A percentile compares a stretch with the other conserved stretches of the same genome.
Conservation (phyloP, 1,140 invertebrate species). For the Dendrolimus punctatus region DNA sequence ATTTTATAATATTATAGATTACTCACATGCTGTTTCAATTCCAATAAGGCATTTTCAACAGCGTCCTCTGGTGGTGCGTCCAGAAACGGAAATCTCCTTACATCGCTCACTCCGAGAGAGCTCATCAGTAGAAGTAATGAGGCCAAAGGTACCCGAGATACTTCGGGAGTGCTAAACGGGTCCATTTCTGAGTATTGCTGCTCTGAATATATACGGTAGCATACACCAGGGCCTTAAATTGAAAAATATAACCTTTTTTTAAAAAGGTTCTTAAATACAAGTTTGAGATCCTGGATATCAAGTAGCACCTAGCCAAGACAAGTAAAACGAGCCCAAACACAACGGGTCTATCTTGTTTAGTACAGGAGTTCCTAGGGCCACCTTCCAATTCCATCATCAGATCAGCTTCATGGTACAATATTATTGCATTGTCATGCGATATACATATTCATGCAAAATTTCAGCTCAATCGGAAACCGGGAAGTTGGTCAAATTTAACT, state of each 20-base stretch:
- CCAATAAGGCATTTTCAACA: constrained; percentile 90
- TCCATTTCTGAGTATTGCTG: constrained; percentile 76
- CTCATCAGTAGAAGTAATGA: constrained; percentile 95
- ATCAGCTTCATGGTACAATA: no score
- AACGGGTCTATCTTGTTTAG: no score
- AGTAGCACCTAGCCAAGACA: no score
- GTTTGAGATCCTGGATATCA: no score
- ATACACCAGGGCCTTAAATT: constrained; percentile 77
- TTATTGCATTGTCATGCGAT: no score
- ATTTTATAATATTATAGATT: no score
- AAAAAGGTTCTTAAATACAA: neutral
- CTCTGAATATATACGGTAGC: constrained; percentile 91
- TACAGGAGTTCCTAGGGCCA: no score
- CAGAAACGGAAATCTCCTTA: constrained; percentile 95
- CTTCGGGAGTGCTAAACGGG: constrained; percentile 92
- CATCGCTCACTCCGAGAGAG: constrained; percentile 93
- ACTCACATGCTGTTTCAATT: constrained; percentile 90
- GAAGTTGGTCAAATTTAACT: no score
- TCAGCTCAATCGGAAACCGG: no score
- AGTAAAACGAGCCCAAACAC: no score
- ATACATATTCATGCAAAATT: no score
- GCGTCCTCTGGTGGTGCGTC: constrained; percentile 88
- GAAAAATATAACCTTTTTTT: neutral
- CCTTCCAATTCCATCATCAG: no score
- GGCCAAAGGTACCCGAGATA: constrained; percentile 93